Percentiles rank a stretch among this genome's conserved stretches.
Conservation (phyloP, 2,113 vertebrate species). For the Xiphophorus couchianus region DNA sequence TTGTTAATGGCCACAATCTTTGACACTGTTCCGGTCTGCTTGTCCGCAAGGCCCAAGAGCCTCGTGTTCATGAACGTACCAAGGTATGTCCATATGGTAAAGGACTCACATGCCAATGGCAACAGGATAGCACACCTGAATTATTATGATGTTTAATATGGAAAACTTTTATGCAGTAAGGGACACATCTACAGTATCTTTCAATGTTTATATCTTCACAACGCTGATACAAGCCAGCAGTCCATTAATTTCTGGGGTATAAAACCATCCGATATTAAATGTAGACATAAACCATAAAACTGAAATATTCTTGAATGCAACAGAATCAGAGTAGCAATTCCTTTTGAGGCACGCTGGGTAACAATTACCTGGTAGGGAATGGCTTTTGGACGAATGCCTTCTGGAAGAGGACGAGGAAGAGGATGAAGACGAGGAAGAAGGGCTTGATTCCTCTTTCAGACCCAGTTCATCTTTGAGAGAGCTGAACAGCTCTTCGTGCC, state of each 20-base stretch:
- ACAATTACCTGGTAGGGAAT: slow-evolving; percentile 57
- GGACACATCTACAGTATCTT: too few species aligned
- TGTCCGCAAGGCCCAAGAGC: background rate
- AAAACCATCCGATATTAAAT: background rate
- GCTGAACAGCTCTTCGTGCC: slow-evolving; percentile 87
- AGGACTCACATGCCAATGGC: too few species aligned
- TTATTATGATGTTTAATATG: too few species aligned
- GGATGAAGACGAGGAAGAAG: slow-evolving; percentile 80
- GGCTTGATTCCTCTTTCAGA: slow-evolving; percentile 85
- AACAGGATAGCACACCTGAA: too few species aligned
- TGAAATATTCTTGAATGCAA: background rate
- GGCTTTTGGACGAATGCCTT: slow-evolving; percentile 80
- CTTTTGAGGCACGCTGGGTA: background rate
- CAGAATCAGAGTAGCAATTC: background rate
- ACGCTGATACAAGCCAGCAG: background rate
- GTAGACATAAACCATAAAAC: background rate
- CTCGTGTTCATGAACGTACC: background rate
- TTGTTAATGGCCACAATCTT: background rate
- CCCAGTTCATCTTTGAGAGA: slow-evolving; percentile 86
- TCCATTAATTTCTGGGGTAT: background rate
- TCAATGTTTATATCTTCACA: background rate
- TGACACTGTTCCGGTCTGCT: background rate
- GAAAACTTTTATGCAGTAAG: too few species aligned
- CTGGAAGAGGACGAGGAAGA: slow-evolving; percentile 80
- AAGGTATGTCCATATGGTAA: background rate